Conservation (phyloP, 1,140 invertebrate genomes). For the Venturia canescens region DNA sequence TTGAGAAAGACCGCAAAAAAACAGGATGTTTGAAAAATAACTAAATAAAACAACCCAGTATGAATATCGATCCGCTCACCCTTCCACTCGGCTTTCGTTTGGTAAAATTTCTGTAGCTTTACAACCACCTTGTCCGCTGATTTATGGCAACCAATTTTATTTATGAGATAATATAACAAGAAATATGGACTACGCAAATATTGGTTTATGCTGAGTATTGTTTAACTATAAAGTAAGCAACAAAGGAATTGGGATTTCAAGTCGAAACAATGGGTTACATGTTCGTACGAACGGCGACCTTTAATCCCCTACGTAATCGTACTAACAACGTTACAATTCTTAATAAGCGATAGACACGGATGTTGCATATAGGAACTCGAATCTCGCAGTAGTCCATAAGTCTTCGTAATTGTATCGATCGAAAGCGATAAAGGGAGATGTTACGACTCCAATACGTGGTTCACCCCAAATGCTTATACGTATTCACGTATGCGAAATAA, state of each 20-base stretch:
- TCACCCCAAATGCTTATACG: constrained; percentile 11
- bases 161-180: background rate
- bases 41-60: too few species aligned
- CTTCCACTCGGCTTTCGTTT: too few species aligned
- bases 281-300: background rate
- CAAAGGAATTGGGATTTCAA: background rate
- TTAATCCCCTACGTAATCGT: background rate
- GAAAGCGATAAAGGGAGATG: background rate
- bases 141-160: background rate
- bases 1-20: too few species aligned
- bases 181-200: background rate
- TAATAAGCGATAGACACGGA: background rate
- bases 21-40: too few species aligned
- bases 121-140: background rate
- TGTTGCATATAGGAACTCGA: background rate
- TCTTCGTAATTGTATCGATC: constrained; percentile 26
- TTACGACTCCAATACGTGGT: background rate
- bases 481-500: constrained; percentile 7
- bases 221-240: background rate
- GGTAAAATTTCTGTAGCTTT: too few species aligned
- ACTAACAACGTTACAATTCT: constrained; percentile 1
- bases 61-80: too few species aligned
- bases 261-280: background rate
- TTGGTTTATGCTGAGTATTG: background rate
- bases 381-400: background rate